Evolutionary conservation across 2,888 invertebrate species (phyloP).

Genomic region (Leptopilina syphax): DNA sequence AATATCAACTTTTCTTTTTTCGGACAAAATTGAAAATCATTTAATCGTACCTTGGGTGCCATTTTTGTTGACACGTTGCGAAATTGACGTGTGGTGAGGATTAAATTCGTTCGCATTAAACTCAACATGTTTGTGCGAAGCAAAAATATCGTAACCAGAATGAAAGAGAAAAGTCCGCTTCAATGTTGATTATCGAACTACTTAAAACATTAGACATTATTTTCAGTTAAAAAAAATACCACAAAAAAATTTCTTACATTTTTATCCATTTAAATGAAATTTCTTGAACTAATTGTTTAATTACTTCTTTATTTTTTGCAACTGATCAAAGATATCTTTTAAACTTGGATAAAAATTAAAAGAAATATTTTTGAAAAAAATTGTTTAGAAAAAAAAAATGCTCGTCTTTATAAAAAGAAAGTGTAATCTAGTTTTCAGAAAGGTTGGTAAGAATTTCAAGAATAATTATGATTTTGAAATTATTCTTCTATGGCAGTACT

Average conservation of each 20-base stretch:
- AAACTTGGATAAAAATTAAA: too few species aligned
- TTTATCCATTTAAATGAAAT: neutral
- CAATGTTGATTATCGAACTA: constrained; percentile 71
- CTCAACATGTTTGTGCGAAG: constrained; percentile 66
- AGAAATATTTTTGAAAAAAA: too few species aligned
- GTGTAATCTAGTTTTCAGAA: too few species aligned
- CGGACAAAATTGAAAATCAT: constrained; percentile 34
- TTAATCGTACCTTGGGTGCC: constrained; percentile 68
- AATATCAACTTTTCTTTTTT: constrained; percentile 31
- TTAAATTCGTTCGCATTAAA: constrained; percentile 65
- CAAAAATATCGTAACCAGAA: constrained; percentile 67
- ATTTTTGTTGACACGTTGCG: constrained; percentile 64
- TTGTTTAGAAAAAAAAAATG: too few species aligned
- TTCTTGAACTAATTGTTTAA: neutral
- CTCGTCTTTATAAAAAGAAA: too few species aligned
- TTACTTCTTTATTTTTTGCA: too few species aligned
- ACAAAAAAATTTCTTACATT: constrained; percentile 50
- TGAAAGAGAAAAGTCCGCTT: constrained; percentile 74
- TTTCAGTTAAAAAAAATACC: constrained; percentile 64
- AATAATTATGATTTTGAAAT: neutral
- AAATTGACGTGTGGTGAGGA: constrained; percentile 65
- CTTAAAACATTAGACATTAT: constrained; percentile 65
- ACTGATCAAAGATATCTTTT: too few species aligned
- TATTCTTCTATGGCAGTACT: constrained; percentile 58
- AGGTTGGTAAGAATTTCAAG: neutral